These are phyloP conservation scores for Tiliacea aurago DNA, from an alignment of 2,888 invertebrate genomes.

Conservation along the genomic window DNA sequence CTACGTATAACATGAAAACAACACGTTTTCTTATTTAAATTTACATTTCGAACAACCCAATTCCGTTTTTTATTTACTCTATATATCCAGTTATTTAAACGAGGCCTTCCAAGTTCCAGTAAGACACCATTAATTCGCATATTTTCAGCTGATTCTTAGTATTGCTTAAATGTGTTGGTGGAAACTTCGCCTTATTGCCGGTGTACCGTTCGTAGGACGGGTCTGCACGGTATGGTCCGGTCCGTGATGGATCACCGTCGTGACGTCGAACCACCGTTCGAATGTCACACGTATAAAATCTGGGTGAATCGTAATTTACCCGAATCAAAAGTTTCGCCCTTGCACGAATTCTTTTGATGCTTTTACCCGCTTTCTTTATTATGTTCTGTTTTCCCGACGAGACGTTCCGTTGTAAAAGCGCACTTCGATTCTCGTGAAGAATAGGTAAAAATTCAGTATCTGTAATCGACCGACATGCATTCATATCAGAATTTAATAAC, in stretches of 20 bases:
- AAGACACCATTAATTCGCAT: background rate
- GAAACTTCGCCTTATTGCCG: constrained; percentile 53
- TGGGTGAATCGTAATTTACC: constrained; percentile 54
- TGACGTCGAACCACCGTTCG: constrained; percentile 61
- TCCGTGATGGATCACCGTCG: constrained; percentile 64
- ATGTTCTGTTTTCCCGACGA: background rate
- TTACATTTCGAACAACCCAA: background rate
- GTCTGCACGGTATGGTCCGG: constrained; percentile 63
- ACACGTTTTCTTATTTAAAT: background rate
- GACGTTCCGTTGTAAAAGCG: too few relatives aligned
- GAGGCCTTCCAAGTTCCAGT: background rate
- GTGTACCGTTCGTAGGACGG: constrained; percentile 66
- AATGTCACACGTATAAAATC: constrained; percentile 52
- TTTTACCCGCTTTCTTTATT: constrained; percentile 7
- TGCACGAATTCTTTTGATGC: background rate
- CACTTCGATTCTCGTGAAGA: background rate
- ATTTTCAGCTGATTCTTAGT: constrained; percentile 43
- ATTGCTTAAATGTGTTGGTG: constrained; percentile 23
- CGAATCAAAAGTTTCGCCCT: constrained; percentile 39
- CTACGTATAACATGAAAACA: background rate
- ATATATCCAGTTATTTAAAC: constrained; percentile 28
- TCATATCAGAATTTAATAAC: background rate
- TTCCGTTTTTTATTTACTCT: background rate
- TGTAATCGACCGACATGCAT: background rate
- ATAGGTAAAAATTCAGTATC: background rate